These are phyloP conservation scores for Clarias fuscus DNA, from an alignment of 2,797 vertebrate genomes.

Conservation along the genomic window DNA sequence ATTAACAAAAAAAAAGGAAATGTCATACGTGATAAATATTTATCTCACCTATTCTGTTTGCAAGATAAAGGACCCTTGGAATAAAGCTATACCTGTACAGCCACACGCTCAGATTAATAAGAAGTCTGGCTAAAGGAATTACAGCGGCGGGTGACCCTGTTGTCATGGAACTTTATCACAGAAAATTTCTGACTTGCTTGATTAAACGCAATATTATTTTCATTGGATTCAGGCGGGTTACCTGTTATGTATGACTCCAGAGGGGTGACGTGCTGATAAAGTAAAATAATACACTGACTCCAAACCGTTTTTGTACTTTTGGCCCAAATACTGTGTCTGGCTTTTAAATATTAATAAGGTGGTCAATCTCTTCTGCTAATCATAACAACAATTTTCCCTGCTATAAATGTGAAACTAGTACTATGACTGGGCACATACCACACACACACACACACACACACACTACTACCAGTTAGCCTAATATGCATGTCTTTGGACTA, in stretches of 20 bases:
- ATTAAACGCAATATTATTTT: neutral
- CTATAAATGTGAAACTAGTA: no score
- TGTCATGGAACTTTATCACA: neutral
- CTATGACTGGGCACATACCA: no score
- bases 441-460: no score
- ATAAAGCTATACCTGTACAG: constrained; percentile 1
- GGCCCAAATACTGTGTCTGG: neutral
- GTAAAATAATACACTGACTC: neutral
- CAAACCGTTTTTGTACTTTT: neutral
- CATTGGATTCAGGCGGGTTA: neutral
- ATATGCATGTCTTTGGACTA: no score
- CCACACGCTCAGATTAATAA: neutral
- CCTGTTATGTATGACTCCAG: neutral
- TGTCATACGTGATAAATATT: constrained; percentile 10
- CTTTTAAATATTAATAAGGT: neutral
- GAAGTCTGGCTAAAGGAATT: neutral
- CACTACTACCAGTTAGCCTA: no score
- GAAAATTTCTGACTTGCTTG: neutral
- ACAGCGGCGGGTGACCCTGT: neutral
- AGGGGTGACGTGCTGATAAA: neutral
- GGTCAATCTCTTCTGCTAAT: neutral
- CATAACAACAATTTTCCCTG: neutral
- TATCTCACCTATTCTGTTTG: neutral
- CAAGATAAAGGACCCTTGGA: constrained; percentile 11
- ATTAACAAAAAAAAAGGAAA: constrained; percentile 39